A percentile compares a stretch with the other conserved stretches of the same genome.
Conservation (phyloP, 2,797 vertebrate genomes). For the Melanotaenia boesemani region DNA sequence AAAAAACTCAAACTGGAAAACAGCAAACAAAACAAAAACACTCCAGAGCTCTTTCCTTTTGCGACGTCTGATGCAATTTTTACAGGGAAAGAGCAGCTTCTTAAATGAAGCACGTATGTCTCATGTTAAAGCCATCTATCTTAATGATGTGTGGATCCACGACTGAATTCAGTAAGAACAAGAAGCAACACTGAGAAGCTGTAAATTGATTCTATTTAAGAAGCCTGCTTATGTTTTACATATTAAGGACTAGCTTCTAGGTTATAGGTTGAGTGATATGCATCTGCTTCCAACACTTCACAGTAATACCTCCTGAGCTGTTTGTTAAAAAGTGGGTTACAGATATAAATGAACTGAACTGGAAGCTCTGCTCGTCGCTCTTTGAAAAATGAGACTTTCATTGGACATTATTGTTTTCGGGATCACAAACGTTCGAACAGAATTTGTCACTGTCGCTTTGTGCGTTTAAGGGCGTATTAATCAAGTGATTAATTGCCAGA, state of each 20-base stretch:
- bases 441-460: conserved; percentile 90
- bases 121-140: conserved; percentile 2
- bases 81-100: background rate
- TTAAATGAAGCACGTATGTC: background rate
- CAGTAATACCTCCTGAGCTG: background rate
- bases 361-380: conserved; percentile 35
- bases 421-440: conserved; percentile 79
- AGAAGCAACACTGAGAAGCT: background rate
- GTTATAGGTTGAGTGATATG: background rate
- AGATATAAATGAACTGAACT: conserved; percentile 39
- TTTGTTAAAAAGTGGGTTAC: background rate
- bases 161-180: background rate
- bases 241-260: background rate
- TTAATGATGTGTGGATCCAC: background rate
- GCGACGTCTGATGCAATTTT: conserved; percentile 25
- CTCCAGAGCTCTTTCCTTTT: conserved; percentile 8
- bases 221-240: background rate
- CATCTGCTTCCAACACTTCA: background rate
- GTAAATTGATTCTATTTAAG: background rate
- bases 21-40: conserved; percentile 23
- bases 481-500: conserved; percentile 97
- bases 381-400: conserved; percentile 84
- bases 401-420: conserved; percentile 85
- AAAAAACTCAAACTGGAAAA: background rate
- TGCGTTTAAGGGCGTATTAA: conserved; percentile 98